phyloP scores from a whole-genome alignment of 2,113 vertebrate species.

The Chlamydotis undulata region DNA sequence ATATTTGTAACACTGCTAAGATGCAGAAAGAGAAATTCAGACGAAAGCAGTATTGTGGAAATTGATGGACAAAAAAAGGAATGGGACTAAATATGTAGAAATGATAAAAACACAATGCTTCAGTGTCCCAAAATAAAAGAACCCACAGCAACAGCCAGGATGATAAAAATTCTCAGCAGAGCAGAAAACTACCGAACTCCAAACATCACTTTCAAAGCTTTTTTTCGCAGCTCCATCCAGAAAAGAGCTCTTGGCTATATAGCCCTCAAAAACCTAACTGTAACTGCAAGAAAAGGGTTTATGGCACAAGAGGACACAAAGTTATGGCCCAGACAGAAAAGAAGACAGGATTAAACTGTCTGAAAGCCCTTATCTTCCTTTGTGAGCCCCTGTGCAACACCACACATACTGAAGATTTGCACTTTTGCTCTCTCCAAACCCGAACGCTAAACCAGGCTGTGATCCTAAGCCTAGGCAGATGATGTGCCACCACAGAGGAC shows the following conservation, averaged over 20 bases:
- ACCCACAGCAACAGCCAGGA: not conserved
- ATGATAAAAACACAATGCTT: not conserved
- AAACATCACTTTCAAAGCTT: not conserved
- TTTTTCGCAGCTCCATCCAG: not conserved
- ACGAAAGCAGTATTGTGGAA: not conserved
- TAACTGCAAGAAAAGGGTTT: not conserved
- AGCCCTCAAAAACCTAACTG: not conserved
- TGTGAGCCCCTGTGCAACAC: not conserved
- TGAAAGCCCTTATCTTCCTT: not conserved
- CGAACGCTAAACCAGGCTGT: not conserved
- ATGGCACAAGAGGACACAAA: not conserved
- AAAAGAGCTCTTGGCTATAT: not conserved
- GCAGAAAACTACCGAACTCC: not conserved
- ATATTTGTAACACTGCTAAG: not conserved
- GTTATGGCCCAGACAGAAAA: not conserved
- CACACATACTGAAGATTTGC: not conserved
- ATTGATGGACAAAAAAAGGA: not conserved
- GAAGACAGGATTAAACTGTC: not conserved
- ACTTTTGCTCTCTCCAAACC: not conserved
- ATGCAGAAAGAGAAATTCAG: not conserved
- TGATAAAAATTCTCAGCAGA: not conserved
- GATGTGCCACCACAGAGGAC: not conserved
- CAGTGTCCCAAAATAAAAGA: not conserved
- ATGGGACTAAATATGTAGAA: not conserved
- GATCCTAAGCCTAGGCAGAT: rapidly evolving